Conservation (phyloP, 2,888 invertebrate species). For the Ectropis crepuscularia region DNA sequence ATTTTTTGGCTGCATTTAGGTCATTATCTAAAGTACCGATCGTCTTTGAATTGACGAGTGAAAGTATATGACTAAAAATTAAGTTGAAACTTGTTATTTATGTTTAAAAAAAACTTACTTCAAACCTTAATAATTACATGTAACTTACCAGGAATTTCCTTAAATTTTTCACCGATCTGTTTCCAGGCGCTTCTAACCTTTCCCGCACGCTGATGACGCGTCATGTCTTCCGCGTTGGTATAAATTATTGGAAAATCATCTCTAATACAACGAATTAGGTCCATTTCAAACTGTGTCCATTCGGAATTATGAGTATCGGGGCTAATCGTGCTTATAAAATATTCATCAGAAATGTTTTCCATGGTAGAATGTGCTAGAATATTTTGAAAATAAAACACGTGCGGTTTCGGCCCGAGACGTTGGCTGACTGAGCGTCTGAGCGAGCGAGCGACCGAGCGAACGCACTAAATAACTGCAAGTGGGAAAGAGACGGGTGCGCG, state of each 20-base stretch:
- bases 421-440: conserved; percentile 1
- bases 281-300: conserved; percentile 23
- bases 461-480: not conserved
- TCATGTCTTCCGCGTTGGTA: conserved; percentile 1
- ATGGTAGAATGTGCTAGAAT: conserved; percentile 7
- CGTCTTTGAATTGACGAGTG: too few relatives aligned
- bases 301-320: not conserved
- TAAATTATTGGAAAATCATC: conserved; percentile 17
- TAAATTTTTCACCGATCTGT: conserved; percentile 8
- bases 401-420: not conserved
- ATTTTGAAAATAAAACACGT: conserved; percentile 3
- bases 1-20: too few relatives aligned
- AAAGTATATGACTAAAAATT: too few relatives aligned
- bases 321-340: not conserved
- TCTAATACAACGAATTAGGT: conserved; percentile 19
- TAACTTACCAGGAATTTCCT: not conserved
- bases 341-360: not conserved
- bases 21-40: too few relatives aligned
- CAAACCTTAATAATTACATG: not conserved
- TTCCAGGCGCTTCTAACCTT: conserved; percentile 18
- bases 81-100: too few relatives aligned
- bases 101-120: not conserved
- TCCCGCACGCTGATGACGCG: not conserved
- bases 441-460: not conserved
- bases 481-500: not conserved